phyloP scores from a whole-genome alignment of 30 jellyfish, hydroid and myxozoan genomes.

The Chironex yamaguchii region DNA sequence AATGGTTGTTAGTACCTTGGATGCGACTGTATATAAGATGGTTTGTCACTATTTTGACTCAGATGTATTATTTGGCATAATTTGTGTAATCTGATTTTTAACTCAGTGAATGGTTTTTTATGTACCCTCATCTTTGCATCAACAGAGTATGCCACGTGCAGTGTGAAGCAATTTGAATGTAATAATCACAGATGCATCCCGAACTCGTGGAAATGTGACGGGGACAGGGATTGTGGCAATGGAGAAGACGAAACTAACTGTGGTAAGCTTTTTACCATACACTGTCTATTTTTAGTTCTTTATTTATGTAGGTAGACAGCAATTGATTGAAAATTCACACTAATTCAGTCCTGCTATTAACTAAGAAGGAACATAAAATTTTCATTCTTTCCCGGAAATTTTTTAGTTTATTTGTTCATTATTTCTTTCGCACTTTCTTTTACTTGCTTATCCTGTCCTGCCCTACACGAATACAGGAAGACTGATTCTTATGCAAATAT shows the following conservation, averaged over 20 bases:
- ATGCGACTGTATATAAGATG: too few species aligned
- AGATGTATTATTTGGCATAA: too few species aligned
- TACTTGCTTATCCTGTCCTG: too few species aligned
- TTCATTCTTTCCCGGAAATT: background rate
- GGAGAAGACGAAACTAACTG: conserved; percentile 66
- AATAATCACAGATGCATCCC: conserved; percentile 70
- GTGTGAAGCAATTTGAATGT: conserved; percentile 57
- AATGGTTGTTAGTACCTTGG: too few species aligned
- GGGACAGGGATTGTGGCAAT: conserved; percentile 85
- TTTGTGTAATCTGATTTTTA: background rate
- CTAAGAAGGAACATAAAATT: background rate
- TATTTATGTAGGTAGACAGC: too few species aligned
- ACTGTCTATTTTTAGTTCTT: background rate
- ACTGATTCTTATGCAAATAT: too few species aligned
- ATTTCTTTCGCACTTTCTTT: too few species aligned
- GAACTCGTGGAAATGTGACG: conserved; percentile 79
- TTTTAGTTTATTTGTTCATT: too few species aligned
- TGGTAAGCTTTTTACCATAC: conserved; percentile 40
- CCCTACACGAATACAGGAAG: too few species aligned
- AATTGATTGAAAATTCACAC: too few species aligned
- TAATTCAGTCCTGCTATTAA: too few species aligned
- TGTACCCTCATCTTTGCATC: background rate
- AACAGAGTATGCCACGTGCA: conserved; percentile 60
- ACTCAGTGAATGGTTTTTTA: background rate
- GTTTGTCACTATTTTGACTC: too few species aligned